phyloP scores from a whole-genome alignment of 2,888 invertebrate genomes.

The Lycophotia porphyrea region DNA sequence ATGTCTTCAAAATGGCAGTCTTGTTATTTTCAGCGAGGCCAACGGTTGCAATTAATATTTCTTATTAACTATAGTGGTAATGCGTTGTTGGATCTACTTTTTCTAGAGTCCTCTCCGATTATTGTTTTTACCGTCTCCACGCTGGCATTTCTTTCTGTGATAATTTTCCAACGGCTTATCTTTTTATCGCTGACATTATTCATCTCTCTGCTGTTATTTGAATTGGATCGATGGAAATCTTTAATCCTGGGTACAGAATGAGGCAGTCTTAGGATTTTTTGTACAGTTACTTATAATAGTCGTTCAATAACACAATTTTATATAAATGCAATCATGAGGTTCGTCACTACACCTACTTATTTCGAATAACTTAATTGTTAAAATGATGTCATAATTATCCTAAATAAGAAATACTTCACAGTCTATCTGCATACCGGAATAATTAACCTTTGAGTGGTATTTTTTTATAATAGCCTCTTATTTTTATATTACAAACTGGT shows the following conservation, averaged over 20 bases:
- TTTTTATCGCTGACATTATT: conserved; percentile 62
- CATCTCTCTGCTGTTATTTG: conserved; percentile 65
- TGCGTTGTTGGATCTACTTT: conserved; percentile 14
- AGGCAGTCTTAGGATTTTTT: conserved; percentile 42
- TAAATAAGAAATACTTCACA: conserved; percentile 3
- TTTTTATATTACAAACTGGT: background rate
- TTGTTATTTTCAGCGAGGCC: background rate
- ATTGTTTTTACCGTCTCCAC: conserved; percentile 76
- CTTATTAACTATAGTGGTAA: conserved; percentile 1
- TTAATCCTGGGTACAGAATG: conserved; percentile 78
- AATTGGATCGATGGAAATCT: conserved; percentile 69
- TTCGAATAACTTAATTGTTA: background rate
- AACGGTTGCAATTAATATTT: background rate
- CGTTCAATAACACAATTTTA: conserved; percentile 12
- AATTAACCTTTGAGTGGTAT: background rate
- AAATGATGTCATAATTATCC: background rate
- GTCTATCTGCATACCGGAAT: conserved; percentile 6
- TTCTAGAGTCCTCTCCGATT: conserved; percentile 66
- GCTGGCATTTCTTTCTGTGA: conserved; percentile 69
- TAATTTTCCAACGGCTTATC: conserved; percentile 64
- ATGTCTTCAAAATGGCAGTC: conserved; percentile 10
- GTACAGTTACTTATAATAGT: background rate
- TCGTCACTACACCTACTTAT: conserved; percentile 7
- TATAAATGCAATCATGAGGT: conserved; percentile 27
- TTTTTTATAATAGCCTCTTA: background rate